Percentiles rank a stretch among this genome's conserved stretches.
Conservation (phyloP, 2,113 vertebrate genomes). For the Leptodactylus fuscus region DNA sequence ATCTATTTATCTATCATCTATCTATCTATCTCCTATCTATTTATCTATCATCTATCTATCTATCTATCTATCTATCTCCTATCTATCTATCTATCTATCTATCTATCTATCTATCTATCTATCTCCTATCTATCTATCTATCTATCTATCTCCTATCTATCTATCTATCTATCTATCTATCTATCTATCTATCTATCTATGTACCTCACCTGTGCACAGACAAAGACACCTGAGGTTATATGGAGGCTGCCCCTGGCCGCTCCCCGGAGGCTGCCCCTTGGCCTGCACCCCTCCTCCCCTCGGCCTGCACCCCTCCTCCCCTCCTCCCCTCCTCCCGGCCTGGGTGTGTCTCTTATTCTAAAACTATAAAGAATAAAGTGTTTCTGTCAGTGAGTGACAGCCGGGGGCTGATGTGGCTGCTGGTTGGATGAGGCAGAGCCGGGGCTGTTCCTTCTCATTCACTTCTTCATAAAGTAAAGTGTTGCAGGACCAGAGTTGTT, state of each 20-base stretch:
- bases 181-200: background rate
- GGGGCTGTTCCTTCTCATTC: slow-evolving; percentile 52
- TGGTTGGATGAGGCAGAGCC: slow-evolving; percentile 37
- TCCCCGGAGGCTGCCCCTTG: slow-evolving; percentile 6
- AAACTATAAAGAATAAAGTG: slow-evolving; percentile 25
- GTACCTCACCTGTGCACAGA: background rate
- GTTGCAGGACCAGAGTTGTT: background rate
- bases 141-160: background rate
- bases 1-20: no score
- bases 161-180: background rate
- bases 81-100: no score
- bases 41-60: no score
- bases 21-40: no score
- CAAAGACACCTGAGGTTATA: background rate
- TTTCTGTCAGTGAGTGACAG: slow-evolving; percentile 49
- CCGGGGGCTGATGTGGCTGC: background rate
- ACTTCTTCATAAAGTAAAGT: slow-evolving; percentile 53
- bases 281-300: background rate
- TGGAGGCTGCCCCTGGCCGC: background rate
- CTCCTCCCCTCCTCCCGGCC: background rate
- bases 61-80: no score
- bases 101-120: no score
- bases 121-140: no score
- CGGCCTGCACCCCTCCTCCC: background rate
- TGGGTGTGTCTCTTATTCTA: slow-evolving; percentile 54